These are phyloP conservation scores for Dione juno DNA, from an alignment of 2,888 invertebrate species.

Conservation along the genomic window DNA sequence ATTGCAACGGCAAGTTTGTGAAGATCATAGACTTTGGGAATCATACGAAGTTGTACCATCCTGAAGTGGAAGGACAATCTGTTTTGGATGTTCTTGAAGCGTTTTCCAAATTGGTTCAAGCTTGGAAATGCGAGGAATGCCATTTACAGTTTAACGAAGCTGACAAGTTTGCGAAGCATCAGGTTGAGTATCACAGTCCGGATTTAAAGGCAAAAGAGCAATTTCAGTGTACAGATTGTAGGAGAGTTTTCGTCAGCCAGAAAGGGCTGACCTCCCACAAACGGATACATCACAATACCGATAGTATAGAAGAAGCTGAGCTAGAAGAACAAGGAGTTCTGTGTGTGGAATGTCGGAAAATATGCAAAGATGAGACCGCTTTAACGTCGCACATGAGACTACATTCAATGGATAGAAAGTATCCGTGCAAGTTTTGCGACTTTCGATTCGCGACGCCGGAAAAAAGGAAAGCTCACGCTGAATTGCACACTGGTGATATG, in stretches of 20 bases:
- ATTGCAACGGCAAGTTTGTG: constrained; percentile 65
- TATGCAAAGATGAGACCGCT: constrained; percentile 71
- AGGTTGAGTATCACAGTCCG: constrained; percentile 69
- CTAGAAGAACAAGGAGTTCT: constrained; percentile 63
- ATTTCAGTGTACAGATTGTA: constrained; percentile 72
- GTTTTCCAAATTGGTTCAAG: constrained; percentile 70
- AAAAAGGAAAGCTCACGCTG: constrained; percentile 69
- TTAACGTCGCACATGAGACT: constrained; percentile 72
- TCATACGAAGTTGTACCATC: constrained; percentile 71
- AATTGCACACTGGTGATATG: constrained; percentile 77
- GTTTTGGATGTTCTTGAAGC: constrained; percentile 74
- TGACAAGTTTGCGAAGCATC: constrained; percentile 72
- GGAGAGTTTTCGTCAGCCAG: constrained; percentile 71
- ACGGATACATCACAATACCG: constrained; percentile 68
- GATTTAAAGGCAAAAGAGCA: constrained; percentile 66
- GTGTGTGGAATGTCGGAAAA: constrained; percentile 75
- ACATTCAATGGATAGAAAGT: constrained; percentile 72
- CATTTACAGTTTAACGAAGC: constrained; percentile 73
- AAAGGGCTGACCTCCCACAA: constrained; percentile 72
- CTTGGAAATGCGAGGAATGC: constrained; percentile 81
- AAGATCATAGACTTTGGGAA: constrained; percentile 73
- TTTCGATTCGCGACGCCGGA: constrained; percentile 74
- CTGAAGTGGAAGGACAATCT: constrained; percentile 69
- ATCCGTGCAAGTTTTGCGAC: constrained; percentile 76
- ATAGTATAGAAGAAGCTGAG: constrained; percentile 58